These are phyloP conservation scores for Glaucomys volans DNA, from an alignment of 2,113 vertebrate genomes.

Conservation along the genomic window DNA sequence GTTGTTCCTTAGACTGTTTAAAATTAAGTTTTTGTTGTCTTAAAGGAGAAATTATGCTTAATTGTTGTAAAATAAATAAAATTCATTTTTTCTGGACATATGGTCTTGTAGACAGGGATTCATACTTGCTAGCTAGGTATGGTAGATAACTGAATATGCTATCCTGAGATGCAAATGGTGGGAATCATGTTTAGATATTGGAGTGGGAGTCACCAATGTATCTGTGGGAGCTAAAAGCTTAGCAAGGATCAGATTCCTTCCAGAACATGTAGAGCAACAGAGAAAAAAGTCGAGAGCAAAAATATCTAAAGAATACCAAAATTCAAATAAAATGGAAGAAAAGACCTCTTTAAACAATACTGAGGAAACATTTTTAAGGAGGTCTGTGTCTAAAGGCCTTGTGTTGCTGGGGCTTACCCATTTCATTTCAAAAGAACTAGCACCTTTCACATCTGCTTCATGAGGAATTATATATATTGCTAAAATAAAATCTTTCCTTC, in stretches of 20 bases:
- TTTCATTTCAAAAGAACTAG: background rate
- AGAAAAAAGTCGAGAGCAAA: background rate
- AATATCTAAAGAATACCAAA: background rate
- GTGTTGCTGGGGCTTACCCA: background rate
- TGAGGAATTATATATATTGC: background rate
- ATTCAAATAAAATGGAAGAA: background rate
- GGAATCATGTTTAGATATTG: background rate
- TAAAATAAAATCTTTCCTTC: background rate
- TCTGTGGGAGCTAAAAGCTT: background rate
- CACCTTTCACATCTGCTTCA: background rate
- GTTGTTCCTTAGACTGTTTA: background rate
- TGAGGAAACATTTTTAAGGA: background rate
- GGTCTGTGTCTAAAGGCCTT: background rate
- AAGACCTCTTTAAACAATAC: background rate
- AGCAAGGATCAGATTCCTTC: constrained; percentile 12
- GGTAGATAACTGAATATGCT: background rate
- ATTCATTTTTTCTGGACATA: background rate
- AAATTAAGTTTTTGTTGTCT: background rate
- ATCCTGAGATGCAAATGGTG: background rate
- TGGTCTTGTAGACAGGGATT: background rate
- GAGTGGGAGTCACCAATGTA: background rate
- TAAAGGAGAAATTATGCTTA: background rate
- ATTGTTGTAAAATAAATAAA: constrained; percentile 37
- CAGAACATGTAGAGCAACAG: background rate
- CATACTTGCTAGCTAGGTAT: background rate